phyloP scores from a whole-genome alignment of 2,113 vertebrate species.

The Bungarus multicinctus region DNA sequence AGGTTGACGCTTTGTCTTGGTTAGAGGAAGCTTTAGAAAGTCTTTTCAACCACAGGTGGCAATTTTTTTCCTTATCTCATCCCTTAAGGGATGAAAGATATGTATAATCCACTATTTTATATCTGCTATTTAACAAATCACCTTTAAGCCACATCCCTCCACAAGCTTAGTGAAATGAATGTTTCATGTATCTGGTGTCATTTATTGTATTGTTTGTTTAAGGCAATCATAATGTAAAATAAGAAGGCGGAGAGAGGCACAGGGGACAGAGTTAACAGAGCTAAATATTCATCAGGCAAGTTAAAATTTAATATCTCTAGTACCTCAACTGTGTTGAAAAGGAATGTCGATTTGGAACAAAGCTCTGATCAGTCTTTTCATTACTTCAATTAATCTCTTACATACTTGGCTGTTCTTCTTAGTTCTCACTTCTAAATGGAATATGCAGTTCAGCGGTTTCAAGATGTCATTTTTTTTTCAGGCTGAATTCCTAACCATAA shows the following conservation, averaged over 20 bases:
- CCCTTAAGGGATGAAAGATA: neutral
- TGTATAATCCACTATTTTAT: slow-evolving; percentile 43
- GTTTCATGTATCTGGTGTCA: slow-evolving; percentile 62
- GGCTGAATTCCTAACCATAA: neutral
- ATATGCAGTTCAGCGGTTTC: neutral
- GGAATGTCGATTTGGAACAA: slow-evolving; percentile 35
- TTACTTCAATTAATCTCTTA: slow-evolving; percentile 46
- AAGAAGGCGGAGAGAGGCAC: slow-evolving; percentile 54
- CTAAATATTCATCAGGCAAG: slow-evolving; percentile 60
- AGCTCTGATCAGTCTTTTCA: slow-evolving; percentile 22
- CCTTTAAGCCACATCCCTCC: slow-evolving; percentile 44
- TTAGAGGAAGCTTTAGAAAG: neutral
- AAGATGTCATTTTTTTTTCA: neutral
- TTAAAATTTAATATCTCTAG: slow-evolving; percentile 62
- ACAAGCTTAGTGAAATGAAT: slow-evolving; percentile 58
- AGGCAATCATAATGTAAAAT: slow-evolving; percentile 62
- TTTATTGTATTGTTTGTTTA: slow-evolving; percentile 66
- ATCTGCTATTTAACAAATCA: slow-evolving; percentile 46
- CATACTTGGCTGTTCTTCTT: neutral
- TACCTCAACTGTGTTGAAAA: slow-evolving; percentile 53
- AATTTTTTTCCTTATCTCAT: neutral
- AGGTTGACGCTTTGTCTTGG: neutral
- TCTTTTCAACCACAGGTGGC: slow-evolving; percentile 3
- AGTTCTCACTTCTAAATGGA: slow-evolving; percentile 2
- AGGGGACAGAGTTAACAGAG: slow-evolving; percentile 45